Conservation (phyloP, 1,140 invertebrate genomes). For the Ips nitidus region DNA sequence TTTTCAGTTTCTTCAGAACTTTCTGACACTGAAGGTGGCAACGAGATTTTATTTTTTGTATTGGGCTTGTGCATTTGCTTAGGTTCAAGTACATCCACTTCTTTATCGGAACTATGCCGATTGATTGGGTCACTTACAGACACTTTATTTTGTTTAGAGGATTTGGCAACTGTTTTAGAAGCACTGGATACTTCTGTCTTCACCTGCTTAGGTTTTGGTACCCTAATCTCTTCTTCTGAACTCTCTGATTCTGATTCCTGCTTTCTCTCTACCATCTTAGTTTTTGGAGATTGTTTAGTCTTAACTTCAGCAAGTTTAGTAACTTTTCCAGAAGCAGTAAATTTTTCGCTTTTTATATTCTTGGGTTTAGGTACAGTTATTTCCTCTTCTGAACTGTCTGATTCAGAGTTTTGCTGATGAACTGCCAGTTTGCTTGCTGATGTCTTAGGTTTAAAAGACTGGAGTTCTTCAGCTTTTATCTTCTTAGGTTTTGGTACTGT, state of each 20-base stretch:
- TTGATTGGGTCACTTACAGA: no score
- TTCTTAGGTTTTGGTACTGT: background rate
- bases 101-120: no score
- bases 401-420: no score
- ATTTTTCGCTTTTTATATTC: background rate
- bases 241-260: background rate
- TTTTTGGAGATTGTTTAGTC: background rate
- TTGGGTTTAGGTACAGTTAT: background rate
- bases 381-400: background rate
- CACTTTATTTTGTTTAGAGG: no score
- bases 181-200: background rate
- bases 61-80: no score
- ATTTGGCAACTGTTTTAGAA: background rate
- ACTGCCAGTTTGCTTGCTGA: no score
- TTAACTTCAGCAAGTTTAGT: background rate
- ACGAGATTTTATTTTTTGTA: no score
- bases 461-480: background rate
- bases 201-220: background rate
- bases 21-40: no score
- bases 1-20: no score
- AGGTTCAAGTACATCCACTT: no score
- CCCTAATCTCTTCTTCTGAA: background rate
- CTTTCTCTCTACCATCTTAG: no score
- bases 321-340: background rate
- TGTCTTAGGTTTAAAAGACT: no score